These are phyloP conservation scores for Oryzias woworae DNA, from an alignment of 2,113 vertebrate species.

Conservation along the genomic window DNA sequence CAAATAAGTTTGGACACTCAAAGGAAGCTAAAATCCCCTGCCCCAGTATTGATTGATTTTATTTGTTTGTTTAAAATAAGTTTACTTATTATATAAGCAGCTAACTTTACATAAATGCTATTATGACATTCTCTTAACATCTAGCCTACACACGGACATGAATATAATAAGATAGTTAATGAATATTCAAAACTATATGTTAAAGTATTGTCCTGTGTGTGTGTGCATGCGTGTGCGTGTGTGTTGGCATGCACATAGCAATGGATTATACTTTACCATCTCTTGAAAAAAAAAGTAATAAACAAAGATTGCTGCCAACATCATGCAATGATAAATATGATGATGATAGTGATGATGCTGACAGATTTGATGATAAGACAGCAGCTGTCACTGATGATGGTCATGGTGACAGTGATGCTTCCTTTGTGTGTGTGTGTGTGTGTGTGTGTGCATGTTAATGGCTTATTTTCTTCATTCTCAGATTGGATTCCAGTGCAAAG, in stretches of 20 bases:
- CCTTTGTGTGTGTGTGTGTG: slow-evolving; percentile 40
- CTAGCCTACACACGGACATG: slow-evolving; percentile 4
- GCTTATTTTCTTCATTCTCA: slow-evolving; percentile 58
- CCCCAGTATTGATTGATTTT: background rate
- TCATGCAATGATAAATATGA: slow-evolving; percentile 36
- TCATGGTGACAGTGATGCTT: slow-evolving; percentile 50
- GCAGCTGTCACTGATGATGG: slow-evolving; percentile 55
- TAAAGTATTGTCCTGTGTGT: slow-evolving; percentile 2
- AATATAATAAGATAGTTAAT: background rate
- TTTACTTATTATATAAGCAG: background rate
- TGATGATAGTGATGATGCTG: slow-evolving; percentile 55
- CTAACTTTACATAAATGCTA: background rate
- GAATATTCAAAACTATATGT: slow-evolving; percentile 11
- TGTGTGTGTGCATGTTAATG: slow-evolving; percentile 34
- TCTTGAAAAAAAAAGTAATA: slow-evolving; percentile 23
- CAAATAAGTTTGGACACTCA: slow-evolving; percentile 25
- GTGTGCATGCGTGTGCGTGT: background rate
- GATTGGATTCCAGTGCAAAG: slow-evolving; percentile 70
- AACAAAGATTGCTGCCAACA: slow-evolving; percentile 46
- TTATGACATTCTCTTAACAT: too few species aligned
- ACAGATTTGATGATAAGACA: slow-evolving; percentile 63
- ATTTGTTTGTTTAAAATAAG: slow-evolving; percentile 11
- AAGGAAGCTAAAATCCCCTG: background rate
- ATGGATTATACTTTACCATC: slow-evolving; percentile 26
- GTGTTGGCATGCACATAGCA: background rate